These are phyloP conservation scores for Apaloderma vittatum DNA, from an alignment of 2,113 vertebrate genomes.

Conservation along the genomic window DNA sequence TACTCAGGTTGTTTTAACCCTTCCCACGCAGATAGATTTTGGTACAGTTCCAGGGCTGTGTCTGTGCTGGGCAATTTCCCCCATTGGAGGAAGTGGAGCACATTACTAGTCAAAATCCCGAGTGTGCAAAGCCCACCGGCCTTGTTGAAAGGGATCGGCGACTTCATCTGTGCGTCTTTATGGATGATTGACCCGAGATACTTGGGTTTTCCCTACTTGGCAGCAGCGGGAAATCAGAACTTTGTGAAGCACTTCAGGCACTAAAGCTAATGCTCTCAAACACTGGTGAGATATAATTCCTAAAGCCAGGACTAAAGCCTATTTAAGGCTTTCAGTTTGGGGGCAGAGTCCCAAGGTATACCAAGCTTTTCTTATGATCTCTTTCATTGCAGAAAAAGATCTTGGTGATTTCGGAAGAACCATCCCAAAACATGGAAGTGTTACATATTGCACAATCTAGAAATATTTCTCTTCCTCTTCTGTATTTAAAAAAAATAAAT, in stretches of 20 bases:
- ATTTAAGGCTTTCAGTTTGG: neutral
- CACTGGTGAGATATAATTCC: neutral
- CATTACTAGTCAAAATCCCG: rapidly evolving
- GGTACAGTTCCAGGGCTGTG: neutral
- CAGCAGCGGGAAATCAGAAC: neutral
- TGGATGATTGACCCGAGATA: neutral
- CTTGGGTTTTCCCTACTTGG: neutral
- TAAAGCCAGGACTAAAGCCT: neutral
- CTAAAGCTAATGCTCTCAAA: neutral
- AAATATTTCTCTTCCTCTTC: neutral
- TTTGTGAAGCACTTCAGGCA: neutral
- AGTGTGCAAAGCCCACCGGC: neutral
- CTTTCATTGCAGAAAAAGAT: neutral
- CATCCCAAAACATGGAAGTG: neutral
- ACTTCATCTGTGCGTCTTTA: neutral
- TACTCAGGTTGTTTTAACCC: conserved; percentile 83
- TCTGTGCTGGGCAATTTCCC: neutral
- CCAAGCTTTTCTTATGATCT: neutral
- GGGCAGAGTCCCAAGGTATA: neutral
- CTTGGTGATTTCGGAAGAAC: neutral
- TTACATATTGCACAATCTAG: neutral
- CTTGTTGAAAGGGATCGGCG: neutral
- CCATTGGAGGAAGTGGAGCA: neutral
- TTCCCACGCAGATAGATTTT: neutral
- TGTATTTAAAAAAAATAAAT: neutral